phyloP scores from a whole-genome alignment of 2,797 vertebrate species.

The Coendou prehensilis region DNA sequence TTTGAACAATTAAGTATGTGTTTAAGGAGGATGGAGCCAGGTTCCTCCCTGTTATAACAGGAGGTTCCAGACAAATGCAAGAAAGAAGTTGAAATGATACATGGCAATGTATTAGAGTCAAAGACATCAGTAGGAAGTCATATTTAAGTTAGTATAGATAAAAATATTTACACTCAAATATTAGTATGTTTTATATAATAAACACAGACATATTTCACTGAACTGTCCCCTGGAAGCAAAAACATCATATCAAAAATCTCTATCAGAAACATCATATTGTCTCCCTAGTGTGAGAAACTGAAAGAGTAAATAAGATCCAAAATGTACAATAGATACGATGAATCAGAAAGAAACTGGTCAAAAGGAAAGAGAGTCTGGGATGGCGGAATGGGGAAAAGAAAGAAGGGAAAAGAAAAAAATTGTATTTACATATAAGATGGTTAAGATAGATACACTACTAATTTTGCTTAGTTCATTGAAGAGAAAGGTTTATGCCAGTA shows the following conservation, averaged over 20 bases:
- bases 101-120: background rate
- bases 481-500: no score
- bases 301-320: no score
- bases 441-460: no score
- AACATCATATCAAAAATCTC: background rate
- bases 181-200: background rate
- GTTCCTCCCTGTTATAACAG: background rate
- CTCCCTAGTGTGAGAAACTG: no score
- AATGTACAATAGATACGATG: no score
- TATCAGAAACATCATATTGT: background rate
- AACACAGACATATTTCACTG: background rate
- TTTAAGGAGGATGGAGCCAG: background rate
- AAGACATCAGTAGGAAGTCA: background rate
- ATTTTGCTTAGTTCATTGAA: no score
- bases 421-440: no score
- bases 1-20: background rate
- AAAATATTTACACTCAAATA: background rate
- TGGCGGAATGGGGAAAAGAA: no score
- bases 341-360: no score
- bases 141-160: background rate
- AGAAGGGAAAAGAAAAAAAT: no score
- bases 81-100: background rate
- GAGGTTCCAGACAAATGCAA: background rate
- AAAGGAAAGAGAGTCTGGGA: no score
- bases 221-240: background rate